Conservation (phyloP, 2,113 vertebrate species). For the Erythrocercus mccallii region DNA sequence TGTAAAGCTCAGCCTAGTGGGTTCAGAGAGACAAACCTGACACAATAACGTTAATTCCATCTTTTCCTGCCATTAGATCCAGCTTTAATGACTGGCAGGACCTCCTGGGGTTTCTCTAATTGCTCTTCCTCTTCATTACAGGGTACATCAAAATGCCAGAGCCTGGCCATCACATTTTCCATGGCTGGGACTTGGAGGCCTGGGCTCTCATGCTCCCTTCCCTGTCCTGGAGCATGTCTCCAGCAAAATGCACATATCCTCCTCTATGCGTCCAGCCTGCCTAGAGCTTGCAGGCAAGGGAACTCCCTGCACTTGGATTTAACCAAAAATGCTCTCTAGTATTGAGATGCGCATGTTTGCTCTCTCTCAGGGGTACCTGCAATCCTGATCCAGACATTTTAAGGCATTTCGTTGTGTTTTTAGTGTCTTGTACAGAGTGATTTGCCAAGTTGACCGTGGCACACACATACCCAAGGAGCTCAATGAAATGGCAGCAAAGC, state of each 20-base stretch:
- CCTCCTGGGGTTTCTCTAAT: not conserved
- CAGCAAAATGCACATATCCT: not conserved
- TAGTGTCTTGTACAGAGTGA: rapidly evolving
- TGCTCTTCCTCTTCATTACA: not conserved
- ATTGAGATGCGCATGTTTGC: not conserved
- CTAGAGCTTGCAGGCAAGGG: not conserved
- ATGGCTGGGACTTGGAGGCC: not conserved
- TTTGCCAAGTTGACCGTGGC: not conserved
- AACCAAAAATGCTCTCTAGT: not conserved
- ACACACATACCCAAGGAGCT: not conserved
- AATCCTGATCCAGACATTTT: not conserved
- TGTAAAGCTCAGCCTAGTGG: not conserved
- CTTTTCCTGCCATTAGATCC: not conserved
- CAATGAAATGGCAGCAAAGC: not conserved
- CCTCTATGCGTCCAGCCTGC: not conserved
- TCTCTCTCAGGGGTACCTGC: not conserved
- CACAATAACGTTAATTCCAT: not conserved
- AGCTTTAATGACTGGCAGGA: not conserved
- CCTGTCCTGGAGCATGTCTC: not conserved
- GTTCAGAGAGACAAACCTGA: not conserved
- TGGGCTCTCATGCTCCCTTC: not conserved
- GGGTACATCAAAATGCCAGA: not conserved
- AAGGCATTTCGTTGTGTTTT: not conserved
- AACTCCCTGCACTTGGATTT: not conserved
- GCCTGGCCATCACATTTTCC: not conserved